Evolutionary conservation across 2,888 invertebrate species (phyloP), one percentile per base, ranked within the genome.

Genomic region (Hybos culiciformis): DNA sequence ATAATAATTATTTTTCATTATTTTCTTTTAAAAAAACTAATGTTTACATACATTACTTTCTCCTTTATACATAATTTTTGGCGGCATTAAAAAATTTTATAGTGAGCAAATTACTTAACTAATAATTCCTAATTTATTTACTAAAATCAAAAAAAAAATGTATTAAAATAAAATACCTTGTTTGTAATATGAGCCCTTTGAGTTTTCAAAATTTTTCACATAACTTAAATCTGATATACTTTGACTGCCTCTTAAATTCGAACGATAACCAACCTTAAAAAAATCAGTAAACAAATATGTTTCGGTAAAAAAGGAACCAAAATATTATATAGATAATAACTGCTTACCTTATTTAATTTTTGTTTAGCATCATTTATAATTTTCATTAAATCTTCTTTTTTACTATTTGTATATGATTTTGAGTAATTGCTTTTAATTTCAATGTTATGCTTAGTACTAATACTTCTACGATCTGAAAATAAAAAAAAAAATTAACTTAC

Each of bases 341-440:
- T 39, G 73, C 82, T 78, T 63, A 91, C 91, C 61, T 80, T 90
- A 70, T 90, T 87, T 48, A 91, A 66, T 65, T 88, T 87, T 51
- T 80, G 74, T 58, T 85, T 76, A 0, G 88, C 88, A 67, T 90
- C 88, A 56, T 84, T 78, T 53, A 86, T 79, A 54, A 87, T 72
- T 60, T 85, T 75, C 55, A 83, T 77, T 48, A 92, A 70, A 58
- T 91, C 88, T 61, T 88, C 83, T 45, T 66, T 67, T 54, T 67
- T 67, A 47, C 63, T 64, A 53, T 61, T 67, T 15, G 65, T 65
- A 45, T 63, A 67, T 39, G 66, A 66, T 54, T 67, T 67, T 37
- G 65, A 63, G 36, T 55, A 48, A 49, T 59, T 60, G n/a, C n/a
- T n/a, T 38, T 61, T 61, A 47, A 55, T 61, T 51, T 66, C 64